A percentile compares a stretch with the other conserved stretches of the same genome.
These are phyloP conservation scores for Natrix natrix DNA, from an alignment of 2,797 vertebrate species.

Conservation along the genomic window DNA sequence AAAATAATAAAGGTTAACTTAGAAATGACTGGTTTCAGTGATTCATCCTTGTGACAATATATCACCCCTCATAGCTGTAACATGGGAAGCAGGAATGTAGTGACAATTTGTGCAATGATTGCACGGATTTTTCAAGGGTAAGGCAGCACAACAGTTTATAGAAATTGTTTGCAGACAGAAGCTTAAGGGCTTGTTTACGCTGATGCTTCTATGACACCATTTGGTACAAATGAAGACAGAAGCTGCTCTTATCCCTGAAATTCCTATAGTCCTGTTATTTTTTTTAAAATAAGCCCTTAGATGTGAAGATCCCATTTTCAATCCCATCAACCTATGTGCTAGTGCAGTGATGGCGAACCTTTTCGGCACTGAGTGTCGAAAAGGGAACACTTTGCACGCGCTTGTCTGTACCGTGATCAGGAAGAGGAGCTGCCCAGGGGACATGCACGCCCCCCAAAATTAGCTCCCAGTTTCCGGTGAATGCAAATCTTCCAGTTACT, in stretches of 20 bases:
- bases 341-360: background rate
- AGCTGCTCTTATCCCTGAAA: background rate
- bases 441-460: too few relatives aligned
- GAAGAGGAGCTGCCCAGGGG: too few relatives aligned
- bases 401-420: too few relatives aligned
- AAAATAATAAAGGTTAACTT: slow-evolving; percentile 49
- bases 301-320: background rate
- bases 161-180: background rate
- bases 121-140: background rate
- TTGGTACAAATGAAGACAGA: background rate
- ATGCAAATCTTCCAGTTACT: too few relatives aligned
- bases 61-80: background rate
- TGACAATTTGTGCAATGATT: slow-evolving; percentile 10
- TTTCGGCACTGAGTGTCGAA: too few relatives aligned
- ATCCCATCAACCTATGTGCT: background rate
- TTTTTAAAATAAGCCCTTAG: background rate
- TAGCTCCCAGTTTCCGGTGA: too few relatives aligned
- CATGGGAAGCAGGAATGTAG: background rate
- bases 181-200: background rate
- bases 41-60: background rate
- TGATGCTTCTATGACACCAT: background rate
- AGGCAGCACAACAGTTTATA: background rate
- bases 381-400: too few relatives aligned
- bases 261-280: background rate
- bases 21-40: slow-evolving; percentile 43